These are phyloP conservation scores for Gobio occitaniae DNA, from an alignment of 2,797 vertebrate species.

Conservation along the genomic window DNA sequence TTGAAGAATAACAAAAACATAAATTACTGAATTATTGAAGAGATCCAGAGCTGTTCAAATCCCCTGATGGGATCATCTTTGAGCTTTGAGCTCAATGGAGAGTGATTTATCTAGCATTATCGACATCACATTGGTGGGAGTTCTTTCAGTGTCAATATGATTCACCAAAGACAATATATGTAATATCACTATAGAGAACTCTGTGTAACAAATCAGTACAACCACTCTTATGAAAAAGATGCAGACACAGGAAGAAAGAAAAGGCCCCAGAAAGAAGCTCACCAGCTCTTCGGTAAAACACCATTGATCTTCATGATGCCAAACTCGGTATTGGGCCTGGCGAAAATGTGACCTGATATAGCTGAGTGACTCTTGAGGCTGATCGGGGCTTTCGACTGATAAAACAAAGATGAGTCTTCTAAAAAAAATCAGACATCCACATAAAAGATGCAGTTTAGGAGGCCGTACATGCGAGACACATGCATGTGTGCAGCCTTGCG, in stretches of 20 bases:
- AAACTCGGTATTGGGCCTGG: not conserved
- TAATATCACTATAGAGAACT: not conserved
- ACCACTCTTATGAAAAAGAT: constrained; percentile 40
- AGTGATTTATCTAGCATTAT: constrained; percentile 10
- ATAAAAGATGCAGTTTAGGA: constrained; percentile 20
- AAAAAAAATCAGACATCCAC: constrained; percentile 15
- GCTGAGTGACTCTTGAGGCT: not conserved
- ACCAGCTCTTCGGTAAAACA: not conserved
- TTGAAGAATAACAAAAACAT: constrained; percentile 57
- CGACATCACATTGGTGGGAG: not conserved
- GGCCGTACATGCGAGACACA: constrained; percentile 17
- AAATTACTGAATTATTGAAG: constrained; percentile 48
- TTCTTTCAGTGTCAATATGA: not conserved
- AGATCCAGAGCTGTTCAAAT: constrained; percentile 30
- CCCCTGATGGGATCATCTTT: constrained; percentile 20
- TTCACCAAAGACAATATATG: not conserved
- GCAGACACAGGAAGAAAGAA: constrained; percentile 3
- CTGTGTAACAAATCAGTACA: not conserved
- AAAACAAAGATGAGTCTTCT: constrained; percentile 13
- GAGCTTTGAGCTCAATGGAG: constrained; percentile 31
- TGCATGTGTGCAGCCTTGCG: constrained; percentile 22
- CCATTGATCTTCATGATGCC: not conserved
- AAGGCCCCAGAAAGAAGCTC: constrained; percentile 1
- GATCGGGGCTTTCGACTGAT: constrained; percentile 16
- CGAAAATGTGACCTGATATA: not conserved